A percentile compares a stretch with the other conserved stretches of the same genome.
Evolutionary conservation across 1,140 invertebrate species (phyloP).

Genomic region (Aphelenchoides avenae): DNA sequence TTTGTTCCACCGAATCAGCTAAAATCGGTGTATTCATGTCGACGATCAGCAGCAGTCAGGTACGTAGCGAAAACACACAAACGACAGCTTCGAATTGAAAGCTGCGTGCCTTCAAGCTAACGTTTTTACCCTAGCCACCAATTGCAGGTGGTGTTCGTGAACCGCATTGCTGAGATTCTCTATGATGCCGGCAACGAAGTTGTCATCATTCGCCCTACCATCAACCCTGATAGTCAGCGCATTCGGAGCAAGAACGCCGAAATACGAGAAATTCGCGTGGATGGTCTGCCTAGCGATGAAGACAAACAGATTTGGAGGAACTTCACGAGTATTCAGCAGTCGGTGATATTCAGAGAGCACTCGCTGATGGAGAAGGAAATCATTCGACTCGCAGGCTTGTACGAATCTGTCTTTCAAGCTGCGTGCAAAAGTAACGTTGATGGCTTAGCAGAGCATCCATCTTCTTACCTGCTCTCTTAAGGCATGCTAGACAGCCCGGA

Average conservation of each 20-base stretch:
- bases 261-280: conserved; percentile 7
- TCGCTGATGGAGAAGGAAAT: conserved; percentile 2
- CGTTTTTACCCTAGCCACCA: not conserved
- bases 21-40: conserved; percentile 12
- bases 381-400: not conserved
- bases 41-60: conserved; percentile 8
- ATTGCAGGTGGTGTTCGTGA: conserved; percentile 2
- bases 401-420: not conserved
- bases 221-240: conserved; percentile 1
- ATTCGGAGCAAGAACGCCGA: not conserved
- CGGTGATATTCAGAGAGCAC: conserved; percentile 2
- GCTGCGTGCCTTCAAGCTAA: too few relatives aligned
- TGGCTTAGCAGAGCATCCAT: not conserved
- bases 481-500: not conserved
- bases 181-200: not conserved
- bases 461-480: conserved; percentile 4
- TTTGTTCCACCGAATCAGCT: not conserved
- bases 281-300: conserved; percentile 1
- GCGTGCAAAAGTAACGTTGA: not conserved
- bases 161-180: conserved; percentile 5
- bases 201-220: conserved; percentile 3
- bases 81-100: too few relatives aligned
- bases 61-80: too few relatives aligned
- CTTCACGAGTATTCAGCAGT: too few relatives aligned
- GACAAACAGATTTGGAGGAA: too few relatives aligned